A percentile compares a stretch with the other conserved stretches of the same genome.
Conservation (phyloP, 2,113 vertebrate species). For the Clarias gariepinus region DNA sequence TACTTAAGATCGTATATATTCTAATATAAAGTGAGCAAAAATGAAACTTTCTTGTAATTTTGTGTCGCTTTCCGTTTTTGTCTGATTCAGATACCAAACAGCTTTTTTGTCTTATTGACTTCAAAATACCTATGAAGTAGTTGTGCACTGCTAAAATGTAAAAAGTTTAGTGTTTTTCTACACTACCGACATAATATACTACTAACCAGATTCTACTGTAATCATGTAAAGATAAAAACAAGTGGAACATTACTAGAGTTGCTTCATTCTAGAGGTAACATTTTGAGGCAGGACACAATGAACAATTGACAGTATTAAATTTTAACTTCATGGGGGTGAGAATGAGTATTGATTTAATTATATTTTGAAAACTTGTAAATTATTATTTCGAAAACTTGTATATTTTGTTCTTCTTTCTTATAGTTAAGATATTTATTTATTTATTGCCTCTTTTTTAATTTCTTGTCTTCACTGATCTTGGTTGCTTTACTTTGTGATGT, state of each 20-base stretch:
- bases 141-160: not conserved
- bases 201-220: not conserved
- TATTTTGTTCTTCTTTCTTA: no score
- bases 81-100: not conserved
- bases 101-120: not conserved
- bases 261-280: not conserved
- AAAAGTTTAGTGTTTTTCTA: not conserved
- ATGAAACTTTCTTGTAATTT: not conserved
- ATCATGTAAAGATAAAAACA: not conserved
- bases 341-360: no score
- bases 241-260: not conserved
- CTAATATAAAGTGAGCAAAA: not conserved
- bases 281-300: not conserved
- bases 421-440: no score
- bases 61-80: not conserved
- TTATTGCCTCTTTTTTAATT: no score
- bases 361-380: no score
- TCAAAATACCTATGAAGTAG: not conserved
- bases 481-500: no score
- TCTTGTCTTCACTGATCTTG: no score
- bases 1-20: not conserved
- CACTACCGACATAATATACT: not conserved
- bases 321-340: not conserved
- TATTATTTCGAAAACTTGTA: no score
- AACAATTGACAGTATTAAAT: not conserved